Base-by-base conservation (phyloP, 1,140 invertebrate species). In the Probaryconus sp. region DNA sequence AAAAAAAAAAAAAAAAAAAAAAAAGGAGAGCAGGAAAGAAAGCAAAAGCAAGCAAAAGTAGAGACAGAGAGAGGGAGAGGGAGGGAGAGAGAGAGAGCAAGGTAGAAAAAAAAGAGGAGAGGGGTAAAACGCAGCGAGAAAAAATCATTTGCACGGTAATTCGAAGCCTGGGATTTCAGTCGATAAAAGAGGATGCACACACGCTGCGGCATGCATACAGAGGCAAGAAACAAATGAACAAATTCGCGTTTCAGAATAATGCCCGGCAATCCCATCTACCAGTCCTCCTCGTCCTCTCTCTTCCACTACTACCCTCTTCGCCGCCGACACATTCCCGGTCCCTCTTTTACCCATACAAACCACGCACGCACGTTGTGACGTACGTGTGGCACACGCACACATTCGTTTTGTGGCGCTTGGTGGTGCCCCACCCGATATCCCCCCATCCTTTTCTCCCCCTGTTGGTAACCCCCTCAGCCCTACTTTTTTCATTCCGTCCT, bases 121-220 rank as follows among this genome's bases (percentile, higher is more conserved):
- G n/a, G n/a, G n/a, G n/a, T n/a, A 81, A 76, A 79, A 60, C 50
- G 70, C 65, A 78, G 78, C 72, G 74, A 79, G 85, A 83, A 86
- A 86, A 87, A 88, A 85, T 88, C 85, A 88, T 87, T 88, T 87
- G 85, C 84, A 88, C 86, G 85, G 86, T 88, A 88, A 88, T 88
- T 87, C 85, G 85, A 88, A 87, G 86, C 86, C 84, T 87, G 86
- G 77, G 85, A 87, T 87, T 88, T 86, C 81, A 86, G 85, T 86
- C 86, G 85, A 88, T 87, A 88, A 88, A 87, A 87, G 75, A 77
- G 85, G 85, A 87, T 85, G 84, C 85, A 83, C 81, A 83, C 84
- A 85, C 80, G 80, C 82, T 82, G 81, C 82, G 80, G 81, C 80
- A 38, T 69, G 83, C 86, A 87, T 82, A 85, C 84, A 87, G 85